These are phyloP conservation scores for Bergia puertoricense DNA, from an alignment of 92 coral and sea anemone species.

Conservation along the genomic window DNA sequence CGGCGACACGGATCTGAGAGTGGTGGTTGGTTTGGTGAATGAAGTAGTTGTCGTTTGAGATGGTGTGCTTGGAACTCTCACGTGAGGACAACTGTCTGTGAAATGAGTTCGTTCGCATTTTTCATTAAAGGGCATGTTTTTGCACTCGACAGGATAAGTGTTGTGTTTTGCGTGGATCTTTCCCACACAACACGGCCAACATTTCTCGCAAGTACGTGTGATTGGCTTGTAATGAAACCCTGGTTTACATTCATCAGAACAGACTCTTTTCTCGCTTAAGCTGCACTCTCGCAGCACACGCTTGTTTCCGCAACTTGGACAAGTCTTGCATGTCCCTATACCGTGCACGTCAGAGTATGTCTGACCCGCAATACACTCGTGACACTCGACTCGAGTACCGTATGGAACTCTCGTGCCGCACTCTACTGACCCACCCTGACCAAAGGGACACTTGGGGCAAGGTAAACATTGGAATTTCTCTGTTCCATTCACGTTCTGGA, in stretches of 20 bases:
- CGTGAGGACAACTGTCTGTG: background rate
- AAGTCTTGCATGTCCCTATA: background rate
- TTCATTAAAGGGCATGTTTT: background rate
- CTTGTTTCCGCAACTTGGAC: background rate
- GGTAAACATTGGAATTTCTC: background rate
- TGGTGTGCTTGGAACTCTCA: background rate
- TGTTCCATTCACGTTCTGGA: background rate
- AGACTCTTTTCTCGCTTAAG: background rate
- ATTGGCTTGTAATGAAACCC: background rate
- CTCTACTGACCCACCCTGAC: background rate
- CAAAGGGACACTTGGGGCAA: background rate
- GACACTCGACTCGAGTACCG: background rate
- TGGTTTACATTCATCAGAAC: background rate
- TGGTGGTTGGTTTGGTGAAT: background rate
- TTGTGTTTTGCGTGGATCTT: background rate
- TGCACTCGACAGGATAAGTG: background rate
- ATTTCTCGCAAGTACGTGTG: background rate
- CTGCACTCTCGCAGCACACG: background rate
- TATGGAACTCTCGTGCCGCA: background rate
- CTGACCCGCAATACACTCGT: background rate
- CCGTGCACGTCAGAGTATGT: background rate
- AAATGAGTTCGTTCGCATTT: background rate
- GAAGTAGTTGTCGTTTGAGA: background rate
- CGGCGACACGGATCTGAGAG: background rate
- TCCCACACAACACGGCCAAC: background rate